phyloP scores from a whole-genome alignment of 2,888 invertebrate species.

The Agapostemon virescens region DNA sequence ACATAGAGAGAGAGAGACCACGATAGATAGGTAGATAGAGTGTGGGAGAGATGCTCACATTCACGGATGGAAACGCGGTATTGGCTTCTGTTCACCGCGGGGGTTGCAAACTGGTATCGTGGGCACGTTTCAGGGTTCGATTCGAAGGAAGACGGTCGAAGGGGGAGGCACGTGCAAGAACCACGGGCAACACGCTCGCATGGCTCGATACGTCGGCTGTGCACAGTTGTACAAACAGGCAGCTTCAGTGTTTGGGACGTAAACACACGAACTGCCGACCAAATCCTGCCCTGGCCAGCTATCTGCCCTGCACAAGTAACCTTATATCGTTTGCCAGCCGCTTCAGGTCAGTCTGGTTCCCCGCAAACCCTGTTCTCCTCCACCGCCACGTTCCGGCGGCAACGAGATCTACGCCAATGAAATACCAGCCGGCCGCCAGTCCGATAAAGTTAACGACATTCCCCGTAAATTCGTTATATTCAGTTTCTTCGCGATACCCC shows the following conservation, averaged over 20 bases:
- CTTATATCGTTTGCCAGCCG: slow-evolving; percentile 65
- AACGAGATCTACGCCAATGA: slow-evolving; percentile 41
- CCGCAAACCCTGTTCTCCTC: slow-evolving; percentile 23
- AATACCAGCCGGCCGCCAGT: slow-evolving; percentile 41
- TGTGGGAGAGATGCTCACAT: neutral
- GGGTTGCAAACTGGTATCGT: slow-evolving; percentile 28
- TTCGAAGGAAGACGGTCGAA: slow-evolving; percentile 22
- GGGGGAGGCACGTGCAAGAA: slow-evolving; percentile 21
- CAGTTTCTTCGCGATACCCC: slow-evolving; percentile 23
- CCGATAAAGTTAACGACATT: slow-evolving; percentile 53
- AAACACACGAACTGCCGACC: slow-evolving; percentile 42
- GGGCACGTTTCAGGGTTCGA: slow-evolving; percentile 43
- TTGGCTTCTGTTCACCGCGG: neutral
- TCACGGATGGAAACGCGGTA: neutral
- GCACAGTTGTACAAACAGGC: slow-evolving; percentile 40
- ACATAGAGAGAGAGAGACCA: neutral
- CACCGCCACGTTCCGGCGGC: neutral
- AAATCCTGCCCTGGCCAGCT: slow-evolving; percentile 29
- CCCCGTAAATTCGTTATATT: slow-evolving; percentile 58
- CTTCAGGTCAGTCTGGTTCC: slow-evolving; percentile 52
- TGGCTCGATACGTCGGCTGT: slow-evolving; percentile 11
- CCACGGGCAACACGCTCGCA: slow-evolving; percentile 12
- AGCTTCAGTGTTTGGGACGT: slow-evolving; percentile 40
- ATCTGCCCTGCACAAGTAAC: slow-evolving; percentile 54
- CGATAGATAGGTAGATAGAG: neutral